phyloP scores from a whole-genome alignment of 2,888 invertebrate genomes.

The Leptarthrus brevirostris region DNA sequence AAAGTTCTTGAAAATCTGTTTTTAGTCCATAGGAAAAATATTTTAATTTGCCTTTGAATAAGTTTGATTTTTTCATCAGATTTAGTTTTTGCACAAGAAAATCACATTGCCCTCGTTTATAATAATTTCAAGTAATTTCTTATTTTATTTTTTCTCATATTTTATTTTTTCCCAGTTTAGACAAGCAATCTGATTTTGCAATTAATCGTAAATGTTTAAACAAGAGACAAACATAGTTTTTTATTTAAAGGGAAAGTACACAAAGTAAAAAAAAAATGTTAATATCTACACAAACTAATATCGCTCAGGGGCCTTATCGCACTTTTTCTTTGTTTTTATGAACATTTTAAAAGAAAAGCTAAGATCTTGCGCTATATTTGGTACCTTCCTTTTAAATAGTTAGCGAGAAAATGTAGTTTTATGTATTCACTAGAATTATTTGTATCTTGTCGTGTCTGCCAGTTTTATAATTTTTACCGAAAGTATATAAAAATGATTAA shows the following conservation, averaged over 20 bases:
- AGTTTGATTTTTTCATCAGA: neutral
- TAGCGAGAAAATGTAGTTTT: constrained; percentile 20
- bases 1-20: constrained; percentile 19
- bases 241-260: constrained; percentile 48
- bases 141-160: neutral
- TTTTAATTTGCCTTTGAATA: constrained; percentile 2
- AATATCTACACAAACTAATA: constrained; percentile 31
- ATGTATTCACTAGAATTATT: constrained; percentile 5
- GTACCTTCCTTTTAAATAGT: constrained; percentile 47
- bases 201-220: constrained; percentile 17
- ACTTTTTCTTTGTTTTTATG: constrained; percentile 24
- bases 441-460: constrained; percentile 12
- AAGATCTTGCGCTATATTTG: constrained; percentile 38
- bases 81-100: constrained; percentile 36
- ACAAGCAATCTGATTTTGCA: neutral
- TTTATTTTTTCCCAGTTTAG: neutral
- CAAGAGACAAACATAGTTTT: constrained; percentile 3
- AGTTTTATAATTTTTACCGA: constrained; percentile 17
- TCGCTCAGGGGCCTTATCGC: constrained; percentile 45
- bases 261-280: constrained; percentile 1
- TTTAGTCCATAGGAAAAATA: constrained; percentile 34
- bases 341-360: constrained; percentile 35
- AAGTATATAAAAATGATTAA: neutral
- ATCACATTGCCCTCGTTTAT: constrained; percentile 17
- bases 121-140: neutral